phyloP scores from a whole-genome alignment of 2,888 invertebrate genomes.

The Thysanoteuthis rhombus region DNA sequence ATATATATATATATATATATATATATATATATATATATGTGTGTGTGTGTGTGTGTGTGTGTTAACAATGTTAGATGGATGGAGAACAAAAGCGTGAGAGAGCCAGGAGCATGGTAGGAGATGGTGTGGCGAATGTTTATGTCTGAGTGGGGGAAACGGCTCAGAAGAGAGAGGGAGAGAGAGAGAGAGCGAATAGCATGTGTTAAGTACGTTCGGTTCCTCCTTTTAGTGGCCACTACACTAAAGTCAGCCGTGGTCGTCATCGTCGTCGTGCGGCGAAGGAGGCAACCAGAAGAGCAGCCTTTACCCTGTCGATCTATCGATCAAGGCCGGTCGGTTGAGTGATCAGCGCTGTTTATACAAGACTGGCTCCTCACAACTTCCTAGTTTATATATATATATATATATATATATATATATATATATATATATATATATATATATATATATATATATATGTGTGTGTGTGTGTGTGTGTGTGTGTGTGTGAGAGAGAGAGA shows the following conservation, averaged over 20 bases:
- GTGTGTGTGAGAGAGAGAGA: neutral
- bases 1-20: neutral
- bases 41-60: neutral
- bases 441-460: too few species aligned
- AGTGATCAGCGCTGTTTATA: neutral
- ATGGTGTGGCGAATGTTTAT: neutral
- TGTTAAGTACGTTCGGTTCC: neutral
- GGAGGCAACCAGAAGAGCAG: too few species aligned
- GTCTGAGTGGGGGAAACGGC: too few species aligned
- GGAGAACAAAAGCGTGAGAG: neutral
- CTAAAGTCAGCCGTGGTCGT: too few species aligned
- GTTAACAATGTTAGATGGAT: neutral
- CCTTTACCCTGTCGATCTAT: neutral
- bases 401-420: too few species aligned
- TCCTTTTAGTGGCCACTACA: slow-evolving; percentile 12
- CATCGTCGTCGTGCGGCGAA: slow-evolving; percentile 12
- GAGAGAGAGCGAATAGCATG: neutral
- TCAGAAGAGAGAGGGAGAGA: too few species aligned
- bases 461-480: too few species aligned
- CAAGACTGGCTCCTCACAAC: neutral
- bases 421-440: too few species aligned
- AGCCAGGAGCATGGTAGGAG: neutral
- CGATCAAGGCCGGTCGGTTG: neutral
- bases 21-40: neutral
- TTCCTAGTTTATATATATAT: neutral